These are phyloP conservation scores for Microplitis mediator DNA, from an alignment of 1,140 invertebrate genomes.

Conservation along the genomic window DNA sequence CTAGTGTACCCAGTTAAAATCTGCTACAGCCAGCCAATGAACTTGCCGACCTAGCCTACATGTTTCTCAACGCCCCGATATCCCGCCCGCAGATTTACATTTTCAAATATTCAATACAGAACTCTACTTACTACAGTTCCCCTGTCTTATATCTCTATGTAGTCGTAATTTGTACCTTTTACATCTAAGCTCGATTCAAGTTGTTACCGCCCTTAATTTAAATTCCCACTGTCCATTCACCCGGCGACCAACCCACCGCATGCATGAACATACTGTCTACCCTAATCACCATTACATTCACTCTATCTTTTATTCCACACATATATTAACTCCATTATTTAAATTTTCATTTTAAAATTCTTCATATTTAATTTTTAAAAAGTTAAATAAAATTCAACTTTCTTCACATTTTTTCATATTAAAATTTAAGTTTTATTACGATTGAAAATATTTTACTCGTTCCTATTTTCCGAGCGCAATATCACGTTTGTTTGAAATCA, in stretches of 20 bases:
- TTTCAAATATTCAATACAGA: conserved; percentile 26
- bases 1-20: background rate
- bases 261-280: too few species aligned
- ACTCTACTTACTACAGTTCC: conserved; percentile 6
- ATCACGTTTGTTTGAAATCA: conserved; percentile 13
- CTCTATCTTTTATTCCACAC: too few species aligned
- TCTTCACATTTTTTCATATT: too few species aligned
- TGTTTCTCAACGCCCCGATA: background rate
- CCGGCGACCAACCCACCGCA: too few species aligned
- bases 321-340: too few species aligned
- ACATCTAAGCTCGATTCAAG: background rate
- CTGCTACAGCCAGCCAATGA: background rate
- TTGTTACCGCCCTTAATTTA: background rate
- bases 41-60: background rate
- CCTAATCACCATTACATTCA: too few species aligned
- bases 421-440: conserved; percentile 33
- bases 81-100: conserved; percentile 17
- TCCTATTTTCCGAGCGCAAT: background rate
- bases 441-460: conserved; percentile 36
- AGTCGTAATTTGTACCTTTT: background rate
- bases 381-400: too few species aligned
- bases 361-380: too few species aligned
- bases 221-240: too few species aligned
- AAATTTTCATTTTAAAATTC: too few species aligned
- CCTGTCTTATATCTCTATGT: background rate